phyloP scores from a whole-genome alignment of 2,113 vertebrate species.

The Mola mola region DNA sequence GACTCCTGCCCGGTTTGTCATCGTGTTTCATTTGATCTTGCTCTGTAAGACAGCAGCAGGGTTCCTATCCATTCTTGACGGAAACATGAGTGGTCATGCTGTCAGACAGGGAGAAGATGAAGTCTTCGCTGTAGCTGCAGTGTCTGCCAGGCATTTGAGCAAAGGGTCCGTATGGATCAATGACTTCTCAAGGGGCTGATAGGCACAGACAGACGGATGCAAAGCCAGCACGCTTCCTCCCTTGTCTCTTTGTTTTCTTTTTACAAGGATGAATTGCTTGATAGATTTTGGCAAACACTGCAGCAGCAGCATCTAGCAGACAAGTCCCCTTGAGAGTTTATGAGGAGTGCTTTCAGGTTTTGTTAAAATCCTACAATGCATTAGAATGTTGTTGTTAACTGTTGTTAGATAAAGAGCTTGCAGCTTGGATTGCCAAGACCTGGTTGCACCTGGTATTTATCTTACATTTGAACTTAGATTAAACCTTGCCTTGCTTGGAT shows the following conservation, averaged over 20 bases:
- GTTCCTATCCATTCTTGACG: slow-evolving; percentile 41
- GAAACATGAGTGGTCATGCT: slow-evolving; percentile 56
- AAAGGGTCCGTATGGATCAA: slow-evolving; percentile 68
- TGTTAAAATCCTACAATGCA: slow-evolving; percentile 1
- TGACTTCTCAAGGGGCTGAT: slow-evolving; percentile 59
- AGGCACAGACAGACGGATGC: slow-evolving; percentile 47
- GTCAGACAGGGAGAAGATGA: slow-evolving; percentile 52
- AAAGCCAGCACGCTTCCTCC: slow-evolving; percentile 20
- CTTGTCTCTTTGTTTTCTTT: slow-evolving; percentile 32
- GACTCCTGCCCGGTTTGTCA: slow-evolving; percentile 29
- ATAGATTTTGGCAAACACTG: slow-evolving; percentile 40
- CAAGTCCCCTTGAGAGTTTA: slow-evolving; percentile 11
- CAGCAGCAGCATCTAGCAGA: slow-evolving; percentile 17
- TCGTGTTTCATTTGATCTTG: slow-evolving; percentile 54
- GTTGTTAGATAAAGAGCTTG: neutral
- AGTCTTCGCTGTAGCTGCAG: slow-evolving; percentile 54
- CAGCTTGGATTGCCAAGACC: neutral
- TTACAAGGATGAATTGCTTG: slow-evolving; percentile 17
- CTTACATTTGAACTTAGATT: slow-evolving; percentile 14
- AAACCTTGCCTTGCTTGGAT: too few relatives aligned
- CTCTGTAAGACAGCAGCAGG: slow-evolving; percentile 42
- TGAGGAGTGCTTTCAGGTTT: slow-evolving; percentile 3
- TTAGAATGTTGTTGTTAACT: slow-evolving; percentile 4
- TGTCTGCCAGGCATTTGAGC: slow-evolving; percentile 52
- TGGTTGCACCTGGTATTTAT: neutral